Evolutionary conservation across 1,140 invertebrate species (phyloP).

Genomic region (Scaptodrosophila lebanonensis): DNA sequence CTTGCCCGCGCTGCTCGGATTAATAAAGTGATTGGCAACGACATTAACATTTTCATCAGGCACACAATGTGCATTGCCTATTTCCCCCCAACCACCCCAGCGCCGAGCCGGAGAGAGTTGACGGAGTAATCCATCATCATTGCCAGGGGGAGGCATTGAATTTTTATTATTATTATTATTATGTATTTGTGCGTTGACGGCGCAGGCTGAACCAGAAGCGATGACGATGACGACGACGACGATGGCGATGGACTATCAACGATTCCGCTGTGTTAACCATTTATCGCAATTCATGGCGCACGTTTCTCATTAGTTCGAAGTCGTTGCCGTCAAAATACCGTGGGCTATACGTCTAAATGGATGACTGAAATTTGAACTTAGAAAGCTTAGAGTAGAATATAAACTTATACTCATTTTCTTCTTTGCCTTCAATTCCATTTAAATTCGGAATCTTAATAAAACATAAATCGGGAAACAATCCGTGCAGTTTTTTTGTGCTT

Average conservation of each 20-base stretch:
- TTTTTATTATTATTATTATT: slow-evolving; percentile 67
- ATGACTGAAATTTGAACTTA: slow-evolving; percentile 15
- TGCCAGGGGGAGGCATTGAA: slow-evolving; percentile 51
- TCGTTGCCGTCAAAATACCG: slow-evolving; percentile 12
- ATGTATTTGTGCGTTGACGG: slow-evolving; percentile 40
- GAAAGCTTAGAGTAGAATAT: too few species aligned
- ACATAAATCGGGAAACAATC: too few species aligned
- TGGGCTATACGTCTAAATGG: not conserved
- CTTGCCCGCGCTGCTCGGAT: slow-evolving; percentile 47
- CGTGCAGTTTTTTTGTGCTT: too few species aligned
- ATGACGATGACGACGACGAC: not conserved
- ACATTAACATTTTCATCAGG: slow-evolving; percentile 75
- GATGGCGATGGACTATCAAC: slow-evolving; percentile 24
- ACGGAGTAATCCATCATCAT: slow-evolving; percentile 70
- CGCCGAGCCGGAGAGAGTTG: slow-evolving; percentile 19
- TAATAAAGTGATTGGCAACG: slow-evolving; percentile 71
- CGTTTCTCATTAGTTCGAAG: slow-evolving; percentile 60
- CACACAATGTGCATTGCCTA: slow-evolving; percentile 17
- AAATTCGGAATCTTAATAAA: too few species aligned
- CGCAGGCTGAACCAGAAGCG: slow-evolving; percentile 30
- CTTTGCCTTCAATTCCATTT: too few species aligned
- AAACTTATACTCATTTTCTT: too few species aligned
- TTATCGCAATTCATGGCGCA: slow-evolving; percentile 64
- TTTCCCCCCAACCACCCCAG: too few species aligned
- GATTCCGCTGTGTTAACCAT: slow-evolving; percentile 55